Evolutionary conservation across 2,113 vertebrate genomes (phyloP), one percentile per base, ranked within the genome.

Genomic region (Myiopsitta monachus): DNA sequence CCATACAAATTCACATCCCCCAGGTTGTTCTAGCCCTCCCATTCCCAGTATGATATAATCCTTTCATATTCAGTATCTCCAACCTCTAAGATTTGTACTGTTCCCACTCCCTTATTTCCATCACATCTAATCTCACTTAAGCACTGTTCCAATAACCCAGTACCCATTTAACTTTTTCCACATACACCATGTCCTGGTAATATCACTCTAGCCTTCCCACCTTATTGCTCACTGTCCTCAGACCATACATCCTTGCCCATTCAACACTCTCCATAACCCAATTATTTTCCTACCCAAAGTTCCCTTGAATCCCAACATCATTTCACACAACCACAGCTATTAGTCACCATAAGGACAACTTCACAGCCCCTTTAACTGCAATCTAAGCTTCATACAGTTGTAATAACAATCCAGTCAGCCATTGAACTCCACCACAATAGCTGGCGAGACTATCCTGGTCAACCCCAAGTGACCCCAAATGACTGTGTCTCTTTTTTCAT

Each of bases 171-270:
- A 54, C 16, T 12, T 18, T 24, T 73, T 69, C 24, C 14, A 67
- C 12, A 39, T 47, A 17, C 30, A 57, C 26, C 30, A 43, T 0
- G 0, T 19, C 23, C 46, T 16, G 2, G 2, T 38, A 21, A 2
- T 44, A 31, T 26, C 47, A 31, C 7, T 14, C 13, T 27, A 63
- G 52, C 11, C 30, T 62, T 79, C 62, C 55, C 24, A 73, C 12
- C 10, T 24, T 36, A 36, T 6, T 18, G 38, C 18, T 43, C 8
- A 17, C 18, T 70, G 38, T 70, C 28, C 36, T 75, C 41, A 69
- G 16, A 15, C 28, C 23, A 10, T 26, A 28, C 38, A 28, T 28
- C 27, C 23, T 72, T 52, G 4, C 21, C 26, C 46, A 52, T 63
- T 83, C 26, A 47, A 6, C 38, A 22, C 5, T 62, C 18, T 79